A percentile compares a stretch with the other conserved stretches of the same genome.
Evolutionary conservation across 2,888 invertebrate genomes (phyloP).

Genomic region (Invenusta paracnida): DNA sequence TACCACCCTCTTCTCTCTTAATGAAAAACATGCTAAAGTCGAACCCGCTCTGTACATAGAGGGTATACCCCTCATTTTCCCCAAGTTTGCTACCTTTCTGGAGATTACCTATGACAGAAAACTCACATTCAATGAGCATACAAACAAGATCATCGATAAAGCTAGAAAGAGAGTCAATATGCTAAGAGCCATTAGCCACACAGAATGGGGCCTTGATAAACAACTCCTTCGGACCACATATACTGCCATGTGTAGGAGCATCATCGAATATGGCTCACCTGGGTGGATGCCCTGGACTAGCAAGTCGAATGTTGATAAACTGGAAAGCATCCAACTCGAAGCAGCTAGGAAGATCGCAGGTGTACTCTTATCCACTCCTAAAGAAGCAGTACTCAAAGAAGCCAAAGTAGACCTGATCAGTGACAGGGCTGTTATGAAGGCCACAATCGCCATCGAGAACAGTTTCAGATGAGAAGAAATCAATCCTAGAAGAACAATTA

Average conservation of each 20-base stretch:
- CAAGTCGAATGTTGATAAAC: neutral
- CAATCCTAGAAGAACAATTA: neutral
- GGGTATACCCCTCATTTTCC: neutral
- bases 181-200: neutral
- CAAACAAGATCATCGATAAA: neutral
- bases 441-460: neutral
- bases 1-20: neutral
- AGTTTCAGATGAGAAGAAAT: neutral
- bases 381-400: slow-evolving; percentile 4
- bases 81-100: neutral
- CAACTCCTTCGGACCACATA: neutral
- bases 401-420: neutral
- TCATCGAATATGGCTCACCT: neutral
- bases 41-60: neutral
- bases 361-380: neutral
- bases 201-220: neutral
- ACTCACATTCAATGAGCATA: neutral
- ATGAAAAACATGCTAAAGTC: neutral
- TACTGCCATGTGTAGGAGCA: neutral
- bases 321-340: neutral
- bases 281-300: neutral
- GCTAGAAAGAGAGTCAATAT: neutral
- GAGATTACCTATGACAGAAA: neutral
- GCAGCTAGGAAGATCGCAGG: neutral
- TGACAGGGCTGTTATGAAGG: neutral